Conservation (phyloP, 2,797 vertebrate genomes). For the Schizothorax lantsangensis region DNA sequence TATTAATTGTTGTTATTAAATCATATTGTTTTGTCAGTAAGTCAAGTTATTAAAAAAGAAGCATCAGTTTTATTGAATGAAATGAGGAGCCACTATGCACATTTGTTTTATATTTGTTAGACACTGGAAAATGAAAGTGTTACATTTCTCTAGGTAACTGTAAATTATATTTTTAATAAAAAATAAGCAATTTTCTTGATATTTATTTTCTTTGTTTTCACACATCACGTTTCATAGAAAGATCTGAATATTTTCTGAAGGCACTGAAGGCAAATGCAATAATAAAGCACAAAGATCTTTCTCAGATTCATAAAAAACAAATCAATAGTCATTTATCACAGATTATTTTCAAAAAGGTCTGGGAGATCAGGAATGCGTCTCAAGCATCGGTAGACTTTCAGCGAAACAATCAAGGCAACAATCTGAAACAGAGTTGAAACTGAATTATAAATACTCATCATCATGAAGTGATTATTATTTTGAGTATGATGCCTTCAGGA, state of each 20-base stretch:
- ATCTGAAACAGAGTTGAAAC: not conserved
- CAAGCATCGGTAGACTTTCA: not conserved
- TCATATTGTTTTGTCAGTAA: not conserved
- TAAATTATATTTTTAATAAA: not conserved
- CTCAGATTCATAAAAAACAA: not conserved
- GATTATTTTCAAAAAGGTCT: not conserved
- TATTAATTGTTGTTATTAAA: not conserved
- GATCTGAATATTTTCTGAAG: too few relatives aligned
- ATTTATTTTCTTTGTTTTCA: not conserved
- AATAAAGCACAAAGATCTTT: not conserved
- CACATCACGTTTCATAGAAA: not conserved
- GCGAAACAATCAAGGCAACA: not conserved
- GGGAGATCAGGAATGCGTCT: not conserved
- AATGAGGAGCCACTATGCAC: not conserved
- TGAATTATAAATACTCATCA: not conserved
- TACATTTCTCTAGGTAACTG: not conserved
- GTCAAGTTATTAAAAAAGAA: not conserved
- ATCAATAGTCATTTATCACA: not conserved
- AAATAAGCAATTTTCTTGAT: not conserved
- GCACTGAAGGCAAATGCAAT: not conserved
- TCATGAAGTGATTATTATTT: not conserved
- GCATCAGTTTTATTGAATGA: not conserved
- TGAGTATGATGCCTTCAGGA: not conserved
- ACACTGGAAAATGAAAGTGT: not conserved
- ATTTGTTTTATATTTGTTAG: conserved; percentile 11